Percentiles rank a stretch among this genome's conserved stretches.
Evolutionary conservation across 2,888 invertebrate genomes (phyloP).

Genomic region (Polyploca ridens): DNA sequence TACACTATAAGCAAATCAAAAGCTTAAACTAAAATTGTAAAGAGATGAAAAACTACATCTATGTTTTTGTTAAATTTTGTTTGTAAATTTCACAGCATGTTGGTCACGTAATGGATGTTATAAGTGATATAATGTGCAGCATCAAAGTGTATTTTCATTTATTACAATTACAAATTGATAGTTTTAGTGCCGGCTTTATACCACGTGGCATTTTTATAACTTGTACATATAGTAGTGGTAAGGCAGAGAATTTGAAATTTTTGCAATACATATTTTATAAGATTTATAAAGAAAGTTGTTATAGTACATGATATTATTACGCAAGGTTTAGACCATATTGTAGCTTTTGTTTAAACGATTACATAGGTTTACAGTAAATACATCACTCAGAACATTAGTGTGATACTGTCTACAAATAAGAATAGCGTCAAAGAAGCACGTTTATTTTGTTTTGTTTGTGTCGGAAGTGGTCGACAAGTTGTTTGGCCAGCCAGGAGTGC

Average conservation of each 20-base stretch:
- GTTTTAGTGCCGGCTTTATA: background rate
- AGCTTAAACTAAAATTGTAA: background rate
- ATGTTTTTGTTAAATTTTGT: background rate
- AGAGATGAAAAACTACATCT: background rate
- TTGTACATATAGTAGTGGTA: no score
- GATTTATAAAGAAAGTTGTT: no score
- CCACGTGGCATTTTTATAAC: background rate
- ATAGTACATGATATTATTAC: no score
- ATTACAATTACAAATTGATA: background rate
- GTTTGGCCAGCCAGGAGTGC: conserved; percentile 37
- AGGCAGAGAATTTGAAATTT: no score
- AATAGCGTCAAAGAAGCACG: background rate
- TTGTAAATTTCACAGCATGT: background rate
- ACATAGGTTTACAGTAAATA: no score
- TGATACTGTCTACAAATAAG: background rate
- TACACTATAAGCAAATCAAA: background rate
- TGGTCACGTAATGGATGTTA: background rate
- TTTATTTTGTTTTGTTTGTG: conserved; percentile 23
- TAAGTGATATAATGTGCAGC: background rate
- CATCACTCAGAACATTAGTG: no score
- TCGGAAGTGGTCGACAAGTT: conserved; percentile 39
- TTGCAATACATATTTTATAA: no score
- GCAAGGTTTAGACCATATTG: no score
- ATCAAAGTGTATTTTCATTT: background rate
- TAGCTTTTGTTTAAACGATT: no score